phyloP scores from a whole-genome alignment of 2,113 vertebrate species.

The Neogobius melanostomus region DNA sequence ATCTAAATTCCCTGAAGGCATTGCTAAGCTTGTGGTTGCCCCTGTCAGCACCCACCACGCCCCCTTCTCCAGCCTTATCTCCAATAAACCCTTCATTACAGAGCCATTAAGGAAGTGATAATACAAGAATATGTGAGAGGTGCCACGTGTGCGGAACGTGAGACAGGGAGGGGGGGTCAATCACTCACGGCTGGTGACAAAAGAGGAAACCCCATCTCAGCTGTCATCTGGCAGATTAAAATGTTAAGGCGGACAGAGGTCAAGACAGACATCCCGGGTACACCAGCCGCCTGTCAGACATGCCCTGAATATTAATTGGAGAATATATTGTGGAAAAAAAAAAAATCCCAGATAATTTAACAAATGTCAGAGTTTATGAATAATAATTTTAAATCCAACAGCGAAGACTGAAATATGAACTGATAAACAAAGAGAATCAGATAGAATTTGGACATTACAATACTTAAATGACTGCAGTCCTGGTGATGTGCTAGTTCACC shows the following conservation, averaged over 20 bases:
- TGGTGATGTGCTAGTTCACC: too few relatives aligned
- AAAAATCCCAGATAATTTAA: background rate
- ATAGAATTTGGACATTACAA: too few relatives aligned
- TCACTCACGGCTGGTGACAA: slow-evolving; percentile 13
- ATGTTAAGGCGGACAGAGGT: slow-evolving; percentile 71
- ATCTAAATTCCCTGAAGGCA: slow-evolving; percentile 61
- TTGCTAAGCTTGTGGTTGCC: slow-evolving; percentile 54
- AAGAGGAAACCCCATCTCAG: slow-evolving; percentile 59
- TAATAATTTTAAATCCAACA: too few relatives aligned
- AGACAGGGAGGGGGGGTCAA: slow-evolving; percentile 47
- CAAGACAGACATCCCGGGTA: slow-evolving; percentile 61
- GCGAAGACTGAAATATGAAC: too few relatives aligned
- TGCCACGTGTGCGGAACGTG: slow-evolving; percentile 14
- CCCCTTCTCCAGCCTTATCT: slow-evolving; percentile 47
- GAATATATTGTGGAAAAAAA: background rate
- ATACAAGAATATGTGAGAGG: slow-evolving; percentile 67
- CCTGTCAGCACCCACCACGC: slow-evolving; percentile 39
- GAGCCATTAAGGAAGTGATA: slow-evolving; percentile 75
- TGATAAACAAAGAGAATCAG: too few relatives aligned
- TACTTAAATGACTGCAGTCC: too few relatives aligned
- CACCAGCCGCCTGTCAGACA: slow-evolving; percentile 50
- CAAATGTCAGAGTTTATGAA: background rate
- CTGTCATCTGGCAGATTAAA: slow-evolving; percentile 77
- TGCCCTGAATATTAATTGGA: slow-evolving; percentile 7
- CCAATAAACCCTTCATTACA: slow-evolving; percentile 78